Evolutionary conservation across 2,888 invertebrate genomes (phyloP).

Genomic region (Coleophora deauratella): DNA sequence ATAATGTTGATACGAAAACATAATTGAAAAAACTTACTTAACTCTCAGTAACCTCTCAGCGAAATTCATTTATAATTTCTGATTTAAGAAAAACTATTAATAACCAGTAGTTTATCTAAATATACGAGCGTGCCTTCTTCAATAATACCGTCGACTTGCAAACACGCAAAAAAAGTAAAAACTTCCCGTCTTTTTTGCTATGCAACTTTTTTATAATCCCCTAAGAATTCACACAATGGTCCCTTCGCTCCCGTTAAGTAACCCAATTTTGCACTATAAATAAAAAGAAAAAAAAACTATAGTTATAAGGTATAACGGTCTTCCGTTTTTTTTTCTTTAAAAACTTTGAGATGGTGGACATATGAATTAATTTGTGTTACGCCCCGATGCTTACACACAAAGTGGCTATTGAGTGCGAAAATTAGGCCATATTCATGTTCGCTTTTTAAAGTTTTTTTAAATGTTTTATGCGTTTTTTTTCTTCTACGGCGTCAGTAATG

Average conservation of each 20-base stretch:
- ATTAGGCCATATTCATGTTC: constrained; percentile 65
- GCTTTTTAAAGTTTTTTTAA: constrained; percentile 23
- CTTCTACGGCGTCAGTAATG: constrained; percentile 33
- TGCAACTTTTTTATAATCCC: constrained; percentile 28
- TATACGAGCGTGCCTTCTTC: constrained; percentile 22
- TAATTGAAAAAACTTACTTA: no score
- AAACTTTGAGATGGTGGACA: constrained; percentile 25
- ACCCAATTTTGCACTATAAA: constrained; percentile 73
- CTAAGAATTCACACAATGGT: constrained; percentile 46
- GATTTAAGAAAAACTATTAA: constrained; percentile 42
- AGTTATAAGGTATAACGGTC: constrained; percentile 58
- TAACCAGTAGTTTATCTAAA: constrained; percentile 32
- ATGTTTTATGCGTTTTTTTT: constrained; percentile 27
- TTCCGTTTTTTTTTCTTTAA: constrained; percentile 33
- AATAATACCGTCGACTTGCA: no score
- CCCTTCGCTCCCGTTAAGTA: constrained; percentile 65
- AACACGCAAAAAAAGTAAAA: constrained; percentile 21
- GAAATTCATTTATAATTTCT: constrained; percentile 41
- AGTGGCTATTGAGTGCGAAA: constrained; percentile 66
- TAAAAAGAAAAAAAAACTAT: constrained; percentile 60
- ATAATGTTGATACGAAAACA: no score
- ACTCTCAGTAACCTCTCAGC: no score
- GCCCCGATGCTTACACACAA: constrained; percentile 68
- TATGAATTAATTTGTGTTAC: constrained; percentile 68
- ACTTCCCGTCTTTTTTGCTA: constrained; percentile 26